A percentile compares a stretch with the other conserved stretches of the same genome.
Evolutionary conservation across 1,140 invertebrate genomes (phyloP).

Genomic region (Drosophila eugracilis): DNA sequence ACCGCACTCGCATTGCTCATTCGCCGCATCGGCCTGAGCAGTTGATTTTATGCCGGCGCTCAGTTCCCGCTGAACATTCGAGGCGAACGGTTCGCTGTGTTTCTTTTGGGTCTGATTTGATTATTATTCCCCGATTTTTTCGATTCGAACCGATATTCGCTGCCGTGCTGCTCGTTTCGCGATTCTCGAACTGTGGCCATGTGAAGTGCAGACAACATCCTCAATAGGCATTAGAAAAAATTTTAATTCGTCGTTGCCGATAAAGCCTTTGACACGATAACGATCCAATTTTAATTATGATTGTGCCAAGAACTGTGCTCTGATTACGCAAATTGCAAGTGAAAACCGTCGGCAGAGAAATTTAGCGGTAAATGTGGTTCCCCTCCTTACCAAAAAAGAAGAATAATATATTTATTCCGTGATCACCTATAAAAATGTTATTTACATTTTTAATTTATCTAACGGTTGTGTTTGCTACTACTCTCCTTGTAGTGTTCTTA

Average conservation of each 20-base stretch:
- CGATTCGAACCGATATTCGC: conserved; percentile 5
- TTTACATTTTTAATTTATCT: conserved; percentile 59
- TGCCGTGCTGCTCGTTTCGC: conserved; percentile 23
- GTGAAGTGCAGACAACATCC: conserved; percentile 56
- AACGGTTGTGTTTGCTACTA: conserved; percentile 36
- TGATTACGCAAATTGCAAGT: conserved; percentile 58
- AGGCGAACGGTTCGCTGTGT: conserved; percentile 51
- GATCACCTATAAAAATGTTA: conserved; percentile 36
- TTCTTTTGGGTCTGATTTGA: conserved; percentile 21
- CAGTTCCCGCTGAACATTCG: conserved; percentile 62
- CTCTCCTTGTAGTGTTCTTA: background rate
- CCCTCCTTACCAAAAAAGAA: background rate
- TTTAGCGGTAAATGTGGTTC: conserved; percentile 36
- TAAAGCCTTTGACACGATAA: conserved; percentile 47
- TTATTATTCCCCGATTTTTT: conserved; percentile 13
- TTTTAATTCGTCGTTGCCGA: conserved; percentile 19
- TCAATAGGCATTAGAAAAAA: conserved; percentile 22
- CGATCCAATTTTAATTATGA: conserved; percentile 46
- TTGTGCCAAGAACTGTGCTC: conserved; percentile 26
- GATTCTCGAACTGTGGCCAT: conserved; percentile 38
- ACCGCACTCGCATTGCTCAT: conserved; percentile 27
- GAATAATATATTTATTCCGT: conserved; percentile 18
- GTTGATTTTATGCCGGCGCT: conserved; percentile 16
- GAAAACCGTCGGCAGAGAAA: conserved; percentile 28
- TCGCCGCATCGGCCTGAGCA: conserved; percentile 12